Percentiles rank a stretch among this genome's conserved stretches.
These are phyloP conservation scores for Dissostichus mawsoni DNA, from an alignment of 2,113 vertebrate species.

Conservation along the genomic window DNA sequence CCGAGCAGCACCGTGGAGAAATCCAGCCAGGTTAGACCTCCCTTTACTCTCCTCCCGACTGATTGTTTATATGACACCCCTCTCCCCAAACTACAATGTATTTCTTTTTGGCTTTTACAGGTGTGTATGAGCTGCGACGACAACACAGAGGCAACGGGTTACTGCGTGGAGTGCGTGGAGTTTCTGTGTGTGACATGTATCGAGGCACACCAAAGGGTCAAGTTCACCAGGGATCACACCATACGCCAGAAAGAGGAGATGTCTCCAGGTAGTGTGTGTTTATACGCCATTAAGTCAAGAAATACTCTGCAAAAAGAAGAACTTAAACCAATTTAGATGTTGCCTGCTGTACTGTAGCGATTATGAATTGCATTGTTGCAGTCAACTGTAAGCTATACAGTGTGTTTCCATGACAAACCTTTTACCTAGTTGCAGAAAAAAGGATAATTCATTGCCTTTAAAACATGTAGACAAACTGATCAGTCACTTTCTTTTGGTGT, in stretches of 20 bases:
- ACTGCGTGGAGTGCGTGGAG: constrained; percentile 97
- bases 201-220: constrained; percentile 96
- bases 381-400: too few relatives aligned
- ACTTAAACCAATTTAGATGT: too few relatives aligned
- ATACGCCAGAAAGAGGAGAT: constrained; percentile 97
- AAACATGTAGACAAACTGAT: background rate
- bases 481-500: background rate
- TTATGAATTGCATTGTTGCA: too few relatives aligned
- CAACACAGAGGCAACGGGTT: constrained; percentile 96
- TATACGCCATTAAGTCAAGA: background rate
- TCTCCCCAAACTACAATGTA: background rate
- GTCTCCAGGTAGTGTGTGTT: constrained; percentile 89
- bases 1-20: constrained; percentile 99
- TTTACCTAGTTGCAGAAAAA: too few relatives aligned
- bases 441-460: too few relatives aligned
- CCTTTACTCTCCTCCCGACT: too few relatives aligned
- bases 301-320: background rate
- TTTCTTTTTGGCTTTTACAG: constrained; percentile 71
- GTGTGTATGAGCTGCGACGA: constrained; percentile 98
- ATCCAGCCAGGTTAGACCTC: constrained; percentile 91
- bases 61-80: background rate
- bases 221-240: constrained; percentile 98
- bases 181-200: constrained; percentile 97
- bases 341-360: background rate
- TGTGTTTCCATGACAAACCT: too few relatives aligned